phyloP scores from a whole-genome alignment of 92 coral and sea anemone species.

The Parazoanthus swiftii region DNA sequence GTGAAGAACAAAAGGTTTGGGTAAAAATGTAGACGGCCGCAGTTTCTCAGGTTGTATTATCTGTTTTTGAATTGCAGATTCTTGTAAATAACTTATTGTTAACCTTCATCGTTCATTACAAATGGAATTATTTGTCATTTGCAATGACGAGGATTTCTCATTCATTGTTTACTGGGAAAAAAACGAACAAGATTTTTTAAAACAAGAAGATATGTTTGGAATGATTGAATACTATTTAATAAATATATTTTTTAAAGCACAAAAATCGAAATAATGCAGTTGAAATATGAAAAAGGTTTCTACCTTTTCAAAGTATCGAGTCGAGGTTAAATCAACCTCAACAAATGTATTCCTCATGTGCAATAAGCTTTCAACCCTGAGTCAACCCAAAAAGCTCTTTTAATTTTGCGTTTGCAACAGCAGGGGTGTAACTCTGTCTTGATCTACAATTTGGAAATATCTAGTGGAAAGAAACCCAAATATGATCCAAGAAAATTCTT shows the following conservation, averaged over 20 bases:
- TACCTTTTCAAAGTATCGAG: background rate
- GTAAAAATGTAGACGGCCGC: background rate
- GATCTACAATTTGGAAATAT: too few species aligned
- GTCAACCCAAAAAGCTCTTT: too few species aligned
- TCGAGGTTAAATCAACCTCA: background rate
- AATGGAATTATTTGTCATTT: background rate
- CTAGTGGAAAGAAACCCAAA: background rate
- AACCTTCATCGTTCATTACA: background rate
- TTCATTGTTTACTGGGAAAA: background rate
- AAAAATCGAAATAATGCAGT: background rate
- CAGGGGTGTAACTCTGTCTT: background rate
- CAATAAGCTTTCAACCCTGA: background rate
- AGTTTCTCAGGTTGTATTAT: background rate
- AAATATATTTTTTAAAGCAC: slow-evolving; percentile 16
- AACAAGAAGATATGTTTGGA: slow-evolving; percentile 19
- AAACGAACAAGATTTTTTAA: background rate
- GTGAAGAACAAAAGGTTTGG: too few species aligned
- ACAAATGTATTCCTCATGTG: background rate
- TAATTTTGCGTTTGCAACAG: background rate
- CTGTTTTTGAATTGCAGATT: background rate
- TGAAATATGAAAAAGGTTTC: background rate
- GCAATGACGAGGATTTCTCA: background rate
- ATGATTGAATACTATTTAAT: slow-evolving; percentile 20
- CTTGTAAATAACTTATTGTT: slow-evolving; percentile 17
- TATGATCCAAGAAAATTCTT: background rate